These are phyloP conservation scores for Synergus umbraculus DNA, from an alignment of 2,888 invertebrate genomes.

Conservation along the genomic window DNA sequence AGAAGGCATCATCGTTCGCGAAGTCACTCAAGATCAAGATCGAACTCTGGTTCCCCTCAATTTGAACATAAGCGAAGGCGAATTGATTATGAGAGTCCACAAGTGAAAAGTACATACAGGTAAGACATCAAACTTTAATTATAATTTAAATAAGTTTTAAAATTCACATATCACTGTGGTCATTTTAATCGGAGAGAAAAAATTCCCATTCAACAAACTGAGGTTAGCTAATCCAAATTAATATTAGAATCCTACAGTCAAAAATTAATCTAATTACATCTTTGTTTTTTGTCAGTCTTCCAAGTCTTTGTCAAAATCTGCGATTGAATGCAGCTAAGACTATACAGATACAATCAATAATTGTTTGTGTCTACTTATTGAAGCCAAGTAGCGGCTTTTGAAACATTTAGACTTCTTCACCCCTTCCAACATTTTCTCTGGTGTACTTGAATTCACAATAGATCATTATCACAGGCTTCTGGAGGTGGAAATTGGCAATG, in stretches of 20 bases:
- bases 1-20: conserved; percentile 88
- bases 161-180: neutral
- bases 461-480: neutral
- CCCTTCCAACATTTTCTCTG: neutral
- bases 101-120: conserved; percentile 82
- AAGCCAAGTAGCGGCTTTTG: conserved; percentile 7
- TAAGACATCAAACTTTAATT: conserved; percentile 71
- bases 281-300: neutral
- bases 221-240: too few species aligned
- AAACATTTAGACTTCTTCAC: neutral
- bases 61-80: conserved; percentile 85
- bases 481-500: conserved; percentile 21
- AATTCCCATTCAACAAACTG: neutral
- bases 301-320: neutral
- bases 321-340: neutral
- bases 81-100: conserved; percentile 82
- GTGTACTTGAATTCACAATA: neutral
- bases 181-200: neutral
- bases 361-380: neutral
- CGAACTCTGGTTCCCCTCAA: conserved; percentile 78
- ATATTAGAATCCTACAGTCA: neutral
- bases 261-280: conserved; percentile 10
- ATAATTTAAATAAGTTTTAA: neutral
- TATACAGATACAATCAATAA: neutral
- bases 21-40: conserved; percentile 80